A percentile compares a stretch with the other conserved stretches of the same genome.
Evolutionary conservation across 2,888 invertebrate genomes (phyloP).

Genomic region (Eupsilia transversa): DNA sequence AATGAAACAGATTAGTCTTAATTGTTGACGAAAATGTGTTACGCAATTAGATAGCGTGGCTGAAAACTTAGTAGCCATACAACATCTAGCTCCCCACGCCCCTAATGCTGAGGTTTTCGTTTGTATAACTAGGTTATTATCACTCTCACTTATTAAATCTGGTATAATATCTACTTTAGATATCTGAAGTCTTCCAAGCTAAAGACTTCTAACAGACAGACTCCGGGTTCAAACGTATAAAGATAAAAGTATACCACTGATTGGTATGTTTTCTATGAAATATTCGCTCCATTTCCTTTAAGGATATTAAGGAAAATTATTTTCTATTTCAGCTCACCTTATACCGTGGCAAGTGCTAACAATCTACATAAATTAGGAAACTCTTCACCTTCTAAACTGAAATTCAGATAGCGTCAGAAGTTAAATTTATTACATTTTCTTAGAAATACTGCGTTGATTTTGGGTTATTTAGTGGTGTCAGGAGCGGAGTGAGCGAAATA

Average conservation of each 20-base stretch:
- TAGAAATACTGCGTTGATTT: slow-evolving; percentile 74
- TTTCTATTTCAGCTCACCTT: slow-evolving; percentile 80
- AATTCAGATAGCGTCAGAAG: slow-evolving; percentile 78
- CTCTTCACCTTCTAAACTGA: slow-evolving; percentile 78
- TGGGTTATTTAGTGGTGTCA: slow-evolving; percentile 68
- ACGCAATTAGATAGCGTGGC: too few relatives aligned
- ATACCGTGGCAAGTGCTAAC: slow-evolving; percentile 75
- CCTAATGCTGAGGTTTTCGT: neutral
- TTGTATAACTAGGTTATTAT: neutral
- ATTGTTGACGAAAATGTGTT: too few relatives aligned
- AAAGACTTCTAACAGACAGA: neutral
- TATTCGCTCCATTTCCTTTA: slow-evolving; percentile 77
- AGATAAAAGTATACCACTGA: slow-evolving; percentile 21
- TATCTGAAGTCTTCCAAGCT: neutral
- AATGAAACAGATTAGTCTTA: too few relatives aligned
- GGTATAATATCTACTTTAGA: neutral
- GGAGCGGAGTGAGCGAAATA: slow-evolving; percentile 47
- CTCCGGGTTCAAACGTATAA: neutral
- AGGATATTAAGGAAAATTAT: slow-evolving; percentile 83
- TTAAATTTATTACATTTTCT: slow-evolving; percentile 78
- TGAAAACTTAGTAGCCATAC: neutral
- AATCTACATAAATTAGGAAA: slow-evolving; percentile 86
- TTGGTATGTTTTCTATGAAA: slow-evolving; percentile 61
- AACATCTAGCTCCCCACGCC: neutral
- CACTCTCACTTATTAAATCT: neutral